phyloP scores from a whole-genome alignment of 1,140 invertebrate genomes.

The Hylyphantes graminicola region DNA sequence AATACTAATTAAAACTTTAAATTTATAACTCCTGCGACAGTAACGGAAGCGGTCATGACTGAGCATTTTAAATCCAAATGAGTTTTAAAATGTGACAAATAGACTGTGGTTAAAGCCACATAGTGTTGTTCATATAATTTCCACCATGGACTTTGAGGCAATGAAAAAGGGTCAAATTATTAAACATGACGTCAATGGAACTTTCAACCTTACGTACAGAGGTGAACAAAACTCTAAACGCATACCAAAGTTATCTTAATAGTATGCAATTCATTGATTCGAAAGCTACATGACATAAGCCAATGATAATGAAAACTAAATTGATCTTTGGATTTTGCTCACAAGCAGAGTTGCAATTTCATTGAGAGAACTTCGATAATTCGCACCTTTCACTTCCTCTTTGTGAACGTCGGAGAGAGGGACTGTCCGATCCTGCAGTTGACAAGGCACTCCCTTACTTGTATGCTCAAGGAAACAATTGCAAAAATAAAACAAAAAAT shows the following conservation, averaged over 20 bases:
- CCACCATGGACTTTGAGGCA: slow-evolving; percentile 16
- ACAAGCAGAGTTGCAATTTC: neutral
- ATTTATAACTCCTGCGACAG: too few relatives aligned
- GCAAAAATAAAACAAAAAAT: neutral
- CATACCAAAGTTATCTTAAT: neutral
- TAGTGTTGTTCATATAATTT: neutral
- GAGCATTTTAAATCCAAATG: too few relatives aligned
- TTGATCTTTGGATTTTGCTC: slow-evolving; percentile 21
- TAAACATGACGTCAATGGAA: slow-evolving; percentile 7
- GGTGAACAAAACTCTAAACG: neutral
- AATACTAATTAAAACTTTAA: too few relatives aligned
- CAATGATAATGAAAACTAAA: slow-evolving; percentile 23
- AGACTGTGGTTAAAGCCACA: too few relatives aligned
- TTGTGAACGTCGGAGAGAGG: neutral
- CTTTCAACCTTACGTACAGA: slow-evolving; percentile 8
- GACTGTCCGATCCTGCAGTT: neutral
- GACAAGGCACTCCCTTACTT: neutral
- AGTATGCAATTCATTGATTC: neutral
- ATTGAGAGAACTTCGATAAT: neutral
- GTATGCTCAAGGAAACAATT: neutral
- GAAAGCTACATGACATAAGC: neutral
- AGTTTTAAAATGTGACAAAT: too few relatives aligned
- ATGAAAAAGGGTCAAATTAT: slow-evolving; percentile 18
- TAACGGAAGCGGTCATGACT: too few relatives aligned
- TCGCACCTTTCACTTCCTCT: neutral